Conservation (phyloP, 2,797 vertebrate species). For the Acipenser oxyrinchus region DNA sequence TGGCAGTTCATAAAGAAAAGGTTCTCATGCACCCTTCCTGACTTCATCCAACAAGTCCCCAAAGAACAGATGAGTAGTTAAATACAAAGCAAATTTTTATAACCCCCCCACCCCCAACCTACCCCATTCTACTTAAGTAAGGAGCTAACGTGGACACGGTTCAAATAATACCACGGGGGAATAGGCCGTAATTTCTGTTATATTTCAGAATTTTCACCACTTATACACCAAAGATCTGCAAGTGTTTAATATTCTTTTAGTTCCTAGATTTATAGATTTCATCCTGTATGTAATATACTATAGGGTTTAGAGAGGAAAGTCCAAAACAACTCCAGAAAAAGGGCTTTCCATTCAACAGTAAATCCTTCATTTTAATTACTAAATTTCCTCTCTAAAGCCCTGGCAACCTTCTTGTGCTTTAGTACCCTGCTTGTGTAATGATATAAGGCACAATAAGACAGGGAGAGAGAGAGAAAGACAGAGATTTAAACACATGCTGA, state of each 20-base stretch:
- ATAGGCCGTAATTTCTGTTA: slow-evolving; percentile 9
- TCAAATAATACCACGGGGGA: slow-evolving; percentile 9
- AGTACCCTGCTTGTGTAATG: no score
- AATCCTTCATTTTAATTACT: slow-evolving; percentile 6
- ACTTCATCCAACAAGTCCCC: no score
- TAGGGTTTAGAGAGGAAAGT: slow-evolving; percentile 9
- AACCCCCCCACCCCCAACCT: neutral
- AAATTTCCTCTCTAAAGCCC: neutral
- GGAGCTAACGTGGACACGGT: neutral
- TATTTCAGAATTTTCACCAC: slow-evolving; percentile 17
- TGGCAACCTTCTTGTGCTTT: neutral
- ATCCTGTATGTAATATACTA: slow-evolving; percentile 6
- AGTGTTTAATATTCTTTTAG: slow-evolving; percentile 16
- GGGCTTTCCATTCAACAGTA: slow-evolving; percentile 11
- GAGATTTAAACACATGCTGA: no score
- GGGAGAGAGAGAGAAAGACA: no score
- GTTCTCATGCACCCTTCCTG: no score
- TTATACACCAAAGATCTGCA: slow-evolving; percentile 15
- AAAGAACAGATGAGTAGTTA: no score
- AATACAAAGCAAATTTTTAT: slow-evolving; percentile 6
- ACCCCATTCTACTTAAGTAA: slow-evolving; percentile 2
- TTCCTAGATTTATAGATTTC: slow-evolving; percentile 10
- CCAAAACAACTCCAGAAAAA: neutral
- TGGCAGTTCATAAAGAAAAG: no score
- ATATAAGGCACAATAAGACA: no score